These are phyloP conservation scores for Leptinotarsa defecta DNA, from an alignment of 1,140 invertebrate genomes.

Conservation along the genomic window DNA sequence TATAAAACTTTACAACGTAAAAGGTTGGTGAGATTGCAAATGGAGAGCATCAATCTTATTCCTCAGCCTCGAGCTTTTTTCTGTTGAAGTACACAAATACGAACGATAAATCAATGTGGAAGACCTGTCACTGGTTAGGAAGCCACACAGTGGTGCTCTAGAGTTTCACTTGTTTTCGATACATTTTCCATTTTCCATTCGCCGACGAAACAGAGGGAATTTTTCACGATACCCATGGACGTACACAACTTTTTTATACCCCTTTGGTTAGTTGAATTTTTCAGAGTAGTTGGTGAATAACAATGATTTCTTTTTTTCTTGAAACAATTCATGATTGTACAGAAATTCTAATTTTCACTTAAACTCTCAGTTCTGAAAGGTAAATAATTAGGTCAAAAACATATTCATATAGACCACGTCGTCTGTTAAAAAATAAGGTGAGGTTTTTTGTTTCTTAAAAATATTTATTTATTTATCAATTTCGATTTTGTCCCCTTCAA, in stretches of 20 bases:
- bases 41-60: constrained; percentile 54
- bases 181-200: constrained; percentile 23
- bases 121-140: constrained; percentile 50
- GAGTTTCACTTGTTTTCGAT: constrained; percentile 28
- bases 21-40: constrained; percentile 39
- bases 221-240: not conserved
- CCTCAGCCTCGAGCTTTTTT: constrained; percentile 47
- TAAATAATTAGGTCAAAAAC: no score
- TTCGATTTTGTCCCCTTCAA: no score
- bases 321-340: no score
- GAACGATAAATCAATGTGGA: constrained; percentile 54
- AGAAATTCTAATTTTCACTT: no score
- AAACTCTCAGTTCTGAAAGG: no score
- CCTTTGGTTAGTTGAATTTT: no score
- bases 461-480: no score
- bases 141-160: constrained; percentile 34
- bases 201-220: constrained; percentile 5
- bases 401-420: no score
- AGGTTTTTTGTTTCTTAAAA: no score
- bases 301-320: no score
- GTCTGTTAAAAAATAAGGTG: no score
- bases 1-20: not conserved
- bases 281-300: no score
- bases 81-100: constrained; percentile 52
- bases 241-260: not conserved